A percentile compares a stretch with the other conserved stretches of the same genome.
These are phyloP conservation scores for Sander vitreus DNA, from an alignment of 2,113 vertebrate genomes.

Conservation along the genomic window DNA sequence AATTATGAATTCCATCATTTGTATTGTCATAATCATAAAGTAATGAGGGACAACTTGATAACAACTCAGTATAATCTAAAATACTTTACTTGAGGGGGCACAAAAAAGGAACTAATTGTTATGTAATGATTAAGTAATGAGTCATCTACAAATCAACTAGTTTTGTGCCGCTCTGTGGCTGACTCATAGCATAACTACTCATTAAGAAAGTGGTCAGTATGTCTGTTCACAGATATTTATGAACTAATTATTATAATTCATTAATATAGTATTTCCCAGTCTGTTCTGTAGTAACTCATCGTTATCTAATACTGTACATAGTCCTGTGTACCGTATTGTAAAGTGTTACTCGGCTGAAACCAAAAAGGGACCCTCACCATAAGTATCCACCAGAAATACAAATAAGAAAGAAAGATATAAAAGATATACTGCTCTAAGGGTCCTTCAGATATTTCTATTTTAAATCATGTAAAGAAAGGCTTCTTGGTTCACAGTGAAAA, in stretches of 20 bases:
- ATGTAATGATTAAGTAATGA: background rate
- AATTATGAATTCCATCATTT: background rate
- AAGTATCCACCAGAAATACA: slow-evolving; percentile 11
- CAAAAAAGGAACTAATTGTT: background rate
- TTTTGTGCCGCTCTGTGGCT: background rate
- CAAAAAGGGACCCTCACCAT: slow-evolving; percentile 24
- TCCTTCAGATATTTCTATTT: background rate
- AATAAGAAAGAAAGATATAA: background rate
- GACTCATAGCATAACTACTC: background rate
- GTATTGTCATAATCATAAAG: background rate
- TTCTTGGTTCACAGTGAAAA: slow-evolving; percentile 18
- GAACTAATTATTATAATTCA: background rate
- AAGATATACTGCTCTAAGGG: background rate
- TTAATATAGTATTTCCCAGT: background rate
- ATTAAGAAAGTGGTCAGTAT: background rate
- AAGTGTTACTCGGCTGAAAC: background rate
- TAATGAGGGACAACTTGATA: background rate
- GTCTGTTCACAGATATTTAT: no score
- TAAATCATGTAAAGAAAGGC: slow-evolving; percentile 16
- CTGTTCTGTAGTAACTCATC: background rate
- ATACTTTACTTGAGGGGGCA: background rate
- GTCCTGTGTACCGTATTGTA: background rate
- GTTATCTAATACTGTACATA: background rate
- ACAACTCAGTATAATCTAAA: background rate
- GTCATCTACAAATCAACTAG: background rate